Base-by-base conservation (phyloP, 2,888 invertebrate species). In the Troilus luridus region DNA sequence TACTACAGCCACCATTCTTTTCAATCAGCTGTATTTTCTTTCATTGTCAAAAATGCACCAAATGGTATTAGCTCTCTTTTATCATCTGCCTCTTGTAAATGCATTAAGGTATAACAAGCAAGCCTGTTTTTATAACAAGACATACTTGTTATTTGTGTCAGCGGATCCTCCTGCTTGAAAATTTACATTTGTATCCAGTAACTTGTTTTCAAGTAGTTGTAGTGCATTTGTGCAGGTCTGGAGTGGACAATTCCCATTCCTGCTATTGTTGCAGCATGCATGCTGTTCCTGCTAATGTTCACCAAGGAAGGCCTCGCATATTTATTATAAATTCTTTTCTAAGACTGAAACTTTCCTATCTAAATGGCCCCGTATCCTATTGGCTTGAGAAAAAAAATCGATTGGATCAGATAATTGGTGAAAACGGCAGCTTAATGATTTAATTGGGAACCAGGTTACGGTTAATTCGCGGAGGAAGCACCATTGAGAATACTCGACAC, bases 361-460 rank as follows among this genome's bases (percentile, higher is more conserved):
- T 77, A 27, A 41, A 77, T 14, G 19, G 27, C 12, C 1, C 67
- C 6, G 24, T 72, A 72, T 72, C 72, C 41, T 77, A 19, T 77
- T 77, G 72, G 72, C 72, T 77, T 17, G 17, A 9, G 72, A 77
- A 77, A 41, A 41, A 41, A 77, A 24, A 77, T 77, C 72, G 17
- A 77, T 41, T 77, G 41, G 27, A 77, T 77, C 72, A 77, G 72
- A 77, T 77, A 77, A 77, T 77, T 77, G 8, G 72, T 41, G 72
- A 77, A 41, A 77, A 77, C 17, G 72, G 17, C 27, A 27, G 19
- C 72, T 77, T 41, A 77, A 77, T 27, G 72, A 77, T 41, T 27
- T 77, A 77, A 77, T 77, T 77, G 72, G 72, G 72, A 77, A 77
- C 72, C 72, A 77, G 72, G 72, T 17, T 77, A 77, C 17, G 21